A percentile compares a stretch with the other conserved stretches of the same genome.
Evolutionary conservation across 1,140 invertebrate species (phyloP).

Genomic region (Drosophila rufa): DNA sequence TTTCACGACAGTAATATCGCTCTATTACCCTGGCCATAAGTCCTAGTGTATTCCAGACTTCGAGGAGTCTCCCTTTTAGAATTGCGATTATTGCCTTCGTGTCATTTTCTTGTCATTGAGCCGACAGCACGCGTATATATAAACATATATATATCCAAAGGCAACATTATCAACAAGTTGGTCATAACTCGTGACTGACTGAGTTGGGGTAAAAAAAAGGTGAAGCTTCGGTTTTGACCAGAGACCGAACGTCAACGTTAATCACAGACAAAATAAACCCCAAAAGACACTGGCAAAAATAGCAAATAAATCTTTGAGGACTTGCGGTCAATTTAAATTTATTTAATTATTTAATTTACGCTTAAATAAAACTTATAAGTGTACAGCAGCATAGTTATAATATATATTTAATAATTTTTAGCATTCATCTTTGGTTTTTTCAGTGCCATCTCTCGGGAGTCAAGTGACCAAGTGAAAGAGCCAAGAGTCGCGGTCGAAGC

Average conservation of each 20-base stretch:
- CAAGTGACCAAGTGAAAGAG: constrained; percentile 47
- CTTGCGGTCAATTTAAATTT: no score
- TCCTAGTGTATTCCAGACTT: constrained; percentile 19
- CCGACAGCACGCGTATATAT: constrained; percentile 51
- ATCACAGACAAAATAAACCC: constrained; percentile 63
- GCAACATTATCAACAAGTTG: constrained; percentile 43
- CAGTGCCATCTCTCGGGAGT: constrained; percentile 11
- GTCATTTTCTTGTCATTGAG: constrained; percentile 50
- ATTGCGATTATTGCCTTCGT: constrained; percentile 41
- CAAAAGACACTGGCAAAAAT: not conserved
- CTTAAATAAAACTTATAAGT: no score
- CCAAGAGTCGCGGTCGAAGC: constrained; percentile 23
- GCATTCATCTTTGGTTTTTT: not conserved
- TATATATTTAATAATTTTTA: no score
- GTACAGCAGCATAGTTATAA: no score
- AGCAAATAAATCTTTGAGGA: no score
- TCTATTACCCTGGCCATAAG: not conserved
- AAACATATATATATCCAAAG: not conserved
- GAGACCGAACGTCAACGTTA: constrained; percentile 64
- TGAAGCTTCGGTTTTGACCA: constrained; percentile 23
- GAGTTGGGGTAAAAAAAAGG: constrained; percentile 34
- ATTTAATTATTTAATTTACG: no score
- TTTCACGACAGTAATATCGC: not conserved
- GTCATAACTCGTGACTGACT: constrained; percentile 63
- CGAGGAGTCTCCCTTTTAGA: not conserved